phyloP scores from a whole-genome alignment of 2,888 invertebrate species.

The Neuroscelio doddi region DNA sequence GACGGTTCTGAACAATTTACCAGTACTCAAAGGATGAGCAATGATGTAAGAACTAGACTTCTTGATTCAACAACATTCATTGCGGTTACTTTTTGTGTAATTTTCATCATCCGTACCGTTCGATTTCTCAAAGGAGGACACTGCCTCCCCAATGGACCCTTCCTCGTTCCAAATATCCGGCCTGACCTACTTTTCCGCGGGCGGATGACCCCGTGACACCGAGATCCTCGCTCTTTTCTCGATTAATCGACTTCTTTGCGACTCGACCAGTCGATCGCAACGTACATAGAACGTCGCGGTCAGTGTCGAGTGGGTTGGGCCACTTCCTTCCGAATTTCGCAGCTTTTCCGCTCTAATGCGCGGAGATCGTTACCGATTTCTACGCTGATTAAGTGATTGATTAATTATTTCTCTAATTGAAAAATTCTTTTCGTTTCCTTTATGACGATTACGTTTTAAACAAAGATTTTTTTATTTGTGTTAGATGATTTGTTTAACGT shows the following conservation, averaged over 20 bases:
- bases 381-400: background rate
- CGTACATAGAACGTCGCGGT: conserved; percentile 37
- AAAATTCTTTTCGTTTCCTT: conserved; percentile 1
- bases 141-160: conserved; percentile 55
- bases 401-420: background rate
- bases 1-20: no score
- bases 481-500: conserved; percentile 16
- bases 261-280: conserved; percentile 39
- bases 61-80: no score
- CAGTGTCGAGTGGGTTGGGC: conserved; percentile 50
- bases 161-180: conserved; percentile 60
- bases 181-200: conserved; percentile 64
- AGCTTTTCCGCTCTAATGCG: background rate
- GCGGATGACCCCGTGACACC: conserved; percentile 66
- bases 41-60: no score
- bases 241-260: conserved; percentile 49
- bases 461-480: background rate
- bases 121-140: conserved; percentile 35
- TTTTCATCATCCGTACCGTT: conserved; percentile 11
- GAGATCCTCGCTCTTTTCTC: conserved; percentile 51
- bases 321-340: conserved; percentile 15
- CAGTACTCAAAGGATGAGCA: no score
- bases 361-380: conserved; percentile 1
- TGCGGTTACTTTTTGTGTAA: background rate
- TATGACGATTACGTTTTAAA: no score